Evolutionary conservation across 2,888 invertebrate genomes (phyloP).

Genomic region (Odontocerum albicorne): DNA sequence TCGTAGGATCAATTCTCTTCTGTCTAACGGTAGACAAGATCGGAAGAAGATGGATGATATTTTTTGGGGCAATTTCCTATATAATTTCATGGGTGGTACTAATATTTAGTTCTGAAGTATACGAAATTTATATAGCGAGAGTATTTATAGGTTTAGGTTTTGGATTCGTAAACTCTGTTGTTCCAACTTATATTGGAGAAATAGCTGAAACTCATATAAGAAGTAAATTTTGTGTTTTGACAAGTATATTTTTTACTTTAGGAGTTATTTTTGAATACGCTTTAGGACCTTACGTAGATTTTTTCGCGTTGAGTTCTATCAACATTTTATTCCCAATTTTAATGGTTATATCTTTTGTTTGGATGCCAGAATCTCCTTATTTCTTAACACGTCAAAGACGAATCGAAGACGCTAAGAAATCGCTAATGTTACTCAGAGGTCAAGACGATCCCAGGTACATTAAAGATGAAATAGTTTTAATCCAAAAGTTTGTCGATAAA

Average conservation of each 20-base stretch:
- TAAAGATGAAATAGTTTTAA: conserved; percentile 39
- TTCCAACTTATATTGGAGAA: conserved; percentile 31
- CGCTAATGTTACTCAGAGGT: conserved; percentile 39
- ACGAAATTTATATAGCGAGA: conserved; percentile 17
- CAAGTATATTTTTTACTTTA: conserved; percentile 9
- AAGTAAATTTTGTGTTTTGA: conserved; percentile 15
- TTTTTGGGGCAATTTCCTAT: conserved; percentile 10
- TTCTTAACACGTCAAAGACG: conserved; percentile 32
- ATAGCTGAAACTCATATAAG: conserved; percentile 27
- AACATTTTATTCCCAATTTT: conserved; percentile 27
- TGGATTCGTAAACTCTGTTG: conserved; percentile 11
- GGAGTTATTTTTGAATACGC: conserved; percentile 23
- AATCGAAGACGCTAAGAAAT: conserved; percentile 37
- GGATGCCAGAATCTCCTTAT: conserved; percentile 36
- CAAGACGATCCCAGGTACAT: conserved; percentile 36
- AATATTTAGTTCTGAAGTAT: conserved; percentile 17
- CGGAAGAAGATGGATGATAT: conserved; percentile 21
- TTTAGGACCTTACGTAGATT: conserved; percentile 24
- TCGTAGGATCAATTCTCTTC: conserved; percentile 17
- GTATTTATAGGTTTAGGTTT: conserved; percentile 15
- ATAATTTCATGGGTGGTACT: conserved; percentile 13
- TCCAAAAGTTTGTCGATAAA: conserved; percentile 40
- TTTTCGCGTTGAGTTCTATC: conserved; percentile 5
- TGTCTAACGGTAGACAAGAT: conserved; percentile 11
- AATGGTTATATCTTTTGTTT: conserved; percentile 26